Evolutionary conservation across 2,797 vertebrate genomes (phyloP), one percentile per base, ranked within the genome.

Genomic region (Lepus townsendii): DNA sequence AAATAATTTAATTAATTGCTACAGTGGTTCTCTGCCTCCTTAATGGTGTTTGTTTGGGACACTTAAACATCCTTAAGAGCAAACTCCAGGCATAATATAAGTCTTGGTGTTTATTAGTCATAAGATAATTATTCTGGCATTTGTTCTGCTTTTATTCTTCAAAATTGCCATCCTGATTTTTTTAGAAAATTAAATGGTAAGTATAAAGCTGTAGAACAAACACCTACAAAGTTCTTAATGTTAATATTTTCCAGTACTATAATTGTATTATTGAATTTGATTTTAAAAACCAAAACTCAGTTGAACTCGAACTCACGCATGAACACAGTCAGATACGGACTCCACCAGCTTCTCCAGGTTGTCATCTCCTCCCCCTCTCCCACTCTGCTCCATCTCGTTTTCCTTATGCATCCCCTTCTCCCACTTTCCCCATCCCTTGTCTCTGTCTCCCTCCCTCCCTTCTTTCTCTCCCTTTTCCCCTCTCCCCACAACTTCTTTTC

Each of bases 41-140:
- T 77, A 63, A 0, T 66, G 62, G n/a, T 82, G 27, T 75, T 84
- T 90, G 3, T 79, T 7, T 73, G 26, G 19, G 80, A 2, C 52
- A 76, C 68, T 91, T 93, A 79, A 75, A 32, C 35, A 65, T 79
- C 80, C n/a, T 84, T 80, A 47, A 35, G n/a, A 93, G 80, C 52
- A 62, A 90, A 42, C 32, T 88, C 12, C n/a, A 83, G 65, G 65
- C 3, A 30, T 22, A 76, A 27, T 50, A 17, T 32, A 92, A 73
- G 22, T 20, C 52, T n/a, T 57, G 32, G 30, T 77, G 27, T 95
- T 72, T 73, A 17, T 77, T 77, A 88, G 47, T 78, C 32, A 79
- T 60, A 63, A 84, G 71, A 60, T 35, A 32, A 75, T 65, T 47
- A 78, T 30, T 52, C 16, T 72, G 78, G n/a, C 35, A 38, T 84